A percentile compares a stretch with the other conserved stretches of the same genome.
These are phyloP conservation scores for Umimayanthus chanpuru DNA, from an alignment of 92 coral and sea anemone genomes.

Conservation along the genomic window DNA sequence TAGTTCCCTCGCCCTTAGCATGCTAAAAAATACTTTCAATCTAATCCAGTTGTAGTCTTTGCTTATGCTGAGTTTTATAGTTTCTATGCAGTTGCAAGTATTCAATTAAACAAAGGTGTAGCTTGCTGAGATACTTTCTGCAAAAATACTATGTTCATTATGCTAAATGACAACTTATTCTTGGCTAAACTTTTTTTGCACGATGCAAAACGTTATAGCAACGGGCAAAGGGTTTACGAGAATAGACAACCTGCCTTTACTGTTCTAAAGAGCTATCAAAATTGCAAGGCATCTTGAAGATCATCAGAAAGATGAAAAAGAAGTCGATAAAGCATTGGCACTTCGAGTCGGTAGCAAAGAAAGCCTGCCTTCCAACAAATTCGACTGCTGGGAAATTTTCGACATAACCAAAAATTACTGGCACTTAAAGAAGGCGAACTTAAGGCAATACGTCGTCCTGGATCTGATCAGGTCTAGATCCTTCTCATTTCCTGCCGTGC, in stretches of 20 bases:
- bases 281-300: constrained; percentile 55
- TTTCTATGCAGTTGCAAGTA: too few relatives aligned
- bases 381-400: constrained; percentile 53
- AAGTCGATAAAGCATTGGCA: constrained; percentile 44
- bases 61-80: too few relatives aligned
- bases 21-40: too few relatives aligned
- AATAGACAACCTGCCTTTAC: constrained; percentile 39
- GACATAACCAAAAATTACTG: constrained; percentile 57
- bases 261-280: constrained; percentile 42
- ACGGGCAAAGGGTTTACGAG: constrained; percentile 30
- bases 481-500: constrained; percentile 41
- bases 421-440: constrained; percentile 49
- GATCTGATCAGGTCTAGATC: not conserved
- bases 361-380: constrained; percentile 30
- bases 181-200: not conserved
- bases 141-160: too few relatives aligned
- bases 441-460: constrained; percentile 51
- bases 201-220: not conserved
- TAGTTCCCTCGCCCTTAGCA: too few relatives aligned
- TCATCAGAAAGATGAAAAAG: constrained; percentile 46
- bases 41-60: too few relatives aligned
- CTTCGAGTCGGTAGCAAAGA: constrained; percentile 15
- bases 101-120: too few relatives aligned
- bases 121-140: too few relatives aligned
- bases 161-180: not conserved